A percentile compares a stretch with the other conserved stretches of the same genome.
Evolutionary conservation across 1,140 invertebrate species (phyloP).

Genomic region (Helicoverpa armigera): DNA sequence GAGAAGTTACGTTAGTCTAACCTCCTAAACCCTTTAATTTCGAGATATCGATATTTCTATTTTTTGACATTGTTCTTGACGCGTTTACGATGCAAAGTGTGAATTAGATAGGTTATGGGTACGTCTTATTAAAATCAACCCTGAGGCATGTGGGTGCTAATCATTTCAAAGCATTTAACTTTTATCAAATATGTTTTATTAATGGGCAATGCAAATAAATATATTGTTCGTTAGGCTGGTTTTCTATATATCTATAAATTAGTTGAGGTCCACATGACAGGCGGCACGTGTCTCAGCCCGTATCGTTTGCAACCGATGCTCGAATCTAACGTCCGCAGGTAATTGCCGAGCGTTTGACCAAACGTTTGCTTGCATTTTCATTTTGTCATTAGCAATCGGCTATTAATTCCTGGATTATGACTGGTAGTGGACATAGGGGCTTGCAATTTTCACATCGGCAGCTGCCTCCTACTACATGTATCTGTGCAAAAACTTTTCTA

Average conservation of each 20-base stretch:
- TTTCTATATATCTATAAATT: constrained; percentile 32
- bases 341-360: constrained; percentile 78
- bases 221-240: neutral
- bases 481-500: constrained; percentile 83
- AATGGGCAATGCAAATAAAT: constrained; percentile 4
- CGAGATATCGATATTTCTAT: too few species aligned
- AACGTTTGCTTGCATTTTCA: constrained; percentile 78
- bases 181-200: constrained; percentile 24
- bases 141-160: constrained; percentile 32
- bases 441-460: constrained; percentile 82
- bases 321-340: constrained; percentile 73
- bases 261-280: constrained; percentile 35
- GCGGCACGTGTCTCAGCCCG: constrained; percentile 74
- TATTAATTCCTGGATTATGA: constrained; percentile 85
- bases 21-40: too few species aligned
- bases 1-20: too few species aligned
- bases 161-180: constrained; percentile 10
- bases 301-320: constrained; percentile 65
- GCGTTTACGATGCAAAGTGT: too few species aligned
- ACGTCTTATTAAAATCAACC: neutral
- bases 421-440: constrained; percentile 76
- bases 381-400: constrained; percentile 83
- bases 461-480: constrained; percentile 66
- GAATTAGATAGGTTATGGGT: neutral
- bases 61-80: too few species aligned